Percentiles rank a stretch among this genome's conserved stretches.
Conservation (phyloP, 2,113 vertebrate genomes). For the Hymenochirus boettgeri region DNA sequence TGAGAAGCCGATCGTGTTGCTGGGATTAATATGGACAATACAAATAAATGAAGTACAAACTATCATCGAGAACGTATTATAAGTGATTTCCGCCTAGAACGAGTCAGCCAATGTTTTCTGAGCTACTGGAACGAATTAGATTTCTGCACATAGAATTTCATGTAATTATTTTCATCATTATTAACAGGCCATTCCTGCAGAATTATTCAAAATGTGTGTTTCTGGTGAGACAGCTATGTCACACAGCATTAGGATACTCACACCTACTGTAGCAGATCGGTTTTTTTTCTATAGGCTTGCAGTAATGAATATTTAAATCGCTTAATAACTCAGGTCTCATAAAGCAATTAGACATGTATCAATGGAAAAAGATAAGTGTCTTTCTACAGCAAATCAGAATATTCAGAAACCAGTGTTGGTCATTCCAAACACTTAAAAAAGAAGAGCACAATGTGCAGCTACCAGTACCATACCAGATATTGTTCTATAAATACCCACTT, state of each 20-base stretch:
- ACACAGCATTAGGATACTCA: background rate
- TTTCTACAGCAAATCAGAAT: no score
- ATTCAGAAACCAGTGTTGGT: no score
- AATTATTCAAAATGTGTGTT: no score
- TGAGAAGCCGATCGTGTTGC: background rate
- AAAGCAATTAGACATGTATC: no score
- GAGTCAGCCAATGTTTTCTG: background rate
- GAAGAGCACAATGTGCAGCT: no score
- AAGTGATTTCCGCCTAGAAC: background rate
- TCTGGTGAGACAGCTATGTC: background rate
- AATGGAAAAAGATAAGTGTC: no score
- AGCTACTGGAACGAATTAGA: background rate
- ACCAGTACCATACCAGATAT: no score
- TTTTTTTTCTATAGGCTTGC: background rate
- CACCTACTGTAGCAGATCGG: background rate
- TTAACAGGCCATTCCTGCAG: background rate
- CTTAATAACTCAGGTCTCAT: no score
- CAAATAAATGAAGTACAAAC: background rate
- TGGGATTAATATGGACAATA: no score
- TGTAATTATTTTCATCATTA: background rate
- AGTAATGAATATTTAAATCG: background rate
- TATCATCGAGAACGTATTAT: background rate
- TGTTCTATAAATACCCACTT: no score
- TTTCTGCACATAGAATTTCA: no score
- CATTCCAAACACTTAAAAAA: no score